Evolutionary conservation across 2,888 invertebrate species (phyloP).

Genomic region (Didymodactylos carnosus): DNA sequence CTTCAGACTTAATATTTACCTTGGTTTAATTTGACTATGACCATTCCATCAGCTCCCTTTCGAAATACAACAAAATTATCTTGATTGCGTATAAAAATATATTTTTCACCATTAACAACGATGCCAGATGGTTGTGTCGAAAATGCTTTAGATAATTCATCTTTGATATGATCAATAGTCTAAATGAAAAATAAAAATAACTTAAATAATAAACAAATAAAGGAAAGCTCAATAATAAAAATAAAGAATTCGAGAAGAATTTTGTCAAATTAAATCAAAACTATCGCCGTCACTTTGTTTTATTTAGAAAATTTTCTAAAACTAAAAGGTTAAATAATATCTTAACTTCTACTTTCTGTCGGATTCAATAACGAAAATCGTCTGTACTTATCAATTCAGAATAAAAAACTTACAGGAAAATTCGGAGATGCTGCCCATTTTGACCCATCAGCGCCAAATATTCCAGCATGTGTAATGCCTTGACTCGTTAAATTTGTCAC

Average conservation of each 20-base stretch:
- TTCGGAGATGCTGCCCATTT: conserved; percentile 6
- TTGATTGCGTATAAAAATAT: conserved; percentile 8
- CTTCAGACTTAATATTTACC: neutral
- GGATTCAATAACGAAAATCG: neutral
- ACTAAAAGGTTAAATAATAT: too few species aligned
- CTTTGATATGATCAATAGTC: conserved; percentile 4
- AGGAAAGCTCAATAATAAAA: neutral
- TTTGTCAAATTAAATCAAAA: too few species aligned
- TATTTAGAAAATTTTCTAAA: too few species aligned
- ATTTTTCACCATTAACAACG: conserved; percentile 1
- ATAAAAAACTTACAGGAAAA: conserved; percentile 5
- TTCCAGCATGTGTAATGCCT: conserved; percentile 5
- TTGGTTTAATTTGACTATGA: conserved; percentile 8
- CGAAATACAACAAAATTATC: conserved; percentile 5
- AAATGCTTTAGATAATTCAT: neutral
- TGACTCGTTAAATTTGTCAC: neutral
- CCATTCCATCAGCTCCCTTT: conserved; percentile 9
- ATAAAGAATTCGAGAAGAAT: too few species aligned
- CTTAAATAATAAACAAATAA: neutral
- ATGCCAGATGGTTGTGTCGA: neutral
- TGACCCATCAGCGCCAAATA: conserved; percentile 13
- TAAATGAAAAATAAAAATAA: neutral
- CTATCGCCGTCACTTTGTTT: too few species aligned
- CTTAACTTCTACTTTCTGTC: too few species aligned
- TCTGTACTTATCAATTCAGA: neutral